phyloP scores from a whole-genome alignment of 2,797 vertebrate genomes.

The Parauchenoglanis punctatus region DNA sequence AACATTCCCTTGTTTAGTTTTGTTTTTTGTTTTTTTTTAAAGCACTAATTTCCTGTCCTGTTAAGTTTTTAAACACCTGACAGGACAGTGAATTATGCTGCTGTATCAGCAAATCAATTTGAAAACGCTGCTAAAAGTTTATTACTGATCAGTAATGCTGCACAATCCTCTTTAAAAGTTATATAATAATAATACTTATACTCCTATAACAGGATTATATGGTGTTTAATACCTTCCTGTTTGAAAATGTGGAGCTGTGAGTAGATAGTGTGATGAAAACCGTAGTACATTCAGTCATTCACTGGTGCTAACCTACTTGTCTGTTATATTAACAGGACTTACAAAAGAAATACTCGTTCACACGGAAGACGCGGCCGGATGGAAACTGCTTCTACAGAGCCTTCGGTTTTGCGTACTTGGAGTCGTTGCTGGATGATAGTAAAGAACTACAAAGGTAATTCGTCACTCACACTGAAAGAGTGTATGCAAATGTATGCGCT shows the following conservation, averaged over 20 bases:
- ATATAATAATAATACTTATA: not conserved
- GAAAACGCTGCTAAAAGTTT: not conserved
- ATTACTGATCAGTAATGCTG: not conserved
- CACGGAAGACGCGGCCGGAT: slow-evolving; percentile 90
- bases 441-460: slow-evolving; percentile 86
- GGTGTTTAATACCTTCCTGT: not conserved
- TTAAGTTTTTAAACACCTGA: too few relatives aligned
- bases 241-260: not conserved
- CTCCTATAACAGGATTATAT: not conserved
- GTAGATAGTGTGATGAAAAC: not conserved
- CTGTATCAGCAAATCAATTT: not conserved
- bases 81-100: not conserved
- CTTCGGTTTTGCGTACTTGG: slow-evolving; percentile 88
- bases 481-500: not conserved
- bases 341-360: slow-evolving; percentile 88
- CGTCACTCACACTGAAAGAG: too few relatives aligned
- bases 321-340: slow-evolving; percentile 75
- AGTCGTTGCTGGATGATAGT: slow-evolving; percentile 87
- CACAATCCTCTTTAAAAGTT: not conserved
- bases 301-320: too few relatives aligned
- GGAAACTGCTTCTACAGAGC: slow-evolving; percentile 95
- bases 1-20: not conserved
- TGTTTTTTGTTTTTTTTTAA: not conserved
- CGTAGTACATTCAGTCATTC: not conserved
- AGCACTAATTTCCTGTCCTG: too few relatives aligned